Conservation (phyloP, 1,140 invertebrate genomes). For the Rhopalosiphum padi region DNA sequence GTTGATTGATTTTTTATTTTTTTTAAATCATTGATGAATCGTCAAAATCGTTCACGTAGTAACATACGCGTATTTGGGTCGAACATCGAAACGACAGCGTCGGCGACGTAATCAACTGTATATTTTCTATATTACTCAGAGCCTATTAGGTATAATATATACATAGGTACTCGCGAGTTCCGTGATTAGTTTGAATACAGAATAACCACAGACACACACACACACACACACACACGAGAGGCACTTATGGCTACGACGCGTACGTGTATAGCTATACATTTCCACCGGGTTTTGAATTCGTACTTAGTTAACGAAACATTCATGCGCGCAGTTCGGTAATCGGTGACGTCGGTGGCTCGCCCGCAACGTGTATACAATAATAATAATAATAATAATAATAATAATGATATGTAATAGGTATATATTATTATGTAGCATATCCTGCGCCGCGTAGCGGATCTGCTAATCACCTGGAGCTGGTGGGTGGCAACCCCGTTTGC, state of each 20-base stretch:
- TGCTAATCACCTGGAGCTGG: conserved; percentile 36
- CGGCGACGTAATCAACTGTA: neutral
- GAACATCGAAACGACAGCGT: neutral
- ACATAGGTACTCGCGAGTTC: neutral
- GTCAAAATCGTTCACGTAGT: neutral
- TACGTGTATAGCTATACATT: neutral
- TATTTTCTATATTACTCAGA: neutral
- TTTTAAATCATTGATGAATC: neutral
- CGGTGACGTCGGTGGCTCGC: neutral
- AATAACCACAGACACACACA: neutral
- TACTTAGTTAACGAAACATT: conserved; percentile 23
- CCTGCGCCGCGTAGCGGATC: neutral
- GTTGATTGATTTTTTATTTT: neutral
- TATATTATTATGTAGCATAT: neutral
- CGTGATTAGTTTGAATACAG: conserved; percentile 33
- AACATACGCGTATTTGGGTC: neutral
- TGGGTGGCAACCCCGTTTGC: conserved; percentile 23
- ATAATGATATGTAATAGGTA: neutral
- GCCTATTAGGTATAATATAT: neutral
- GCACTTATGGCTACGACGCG: neutral
- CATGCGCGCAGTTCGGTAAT: neutral
- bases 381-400: too few relatives aligned
- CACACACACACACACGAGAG: neutral
- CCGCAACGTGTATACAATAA: neutral
- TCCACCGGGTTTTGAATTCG: neutral